Evolutionary conservation across 2,113 vertebrate species (phyloP), one percentile per base, ranked within the genome.

Genomic region (Engystomops pustulosus): DNA sequence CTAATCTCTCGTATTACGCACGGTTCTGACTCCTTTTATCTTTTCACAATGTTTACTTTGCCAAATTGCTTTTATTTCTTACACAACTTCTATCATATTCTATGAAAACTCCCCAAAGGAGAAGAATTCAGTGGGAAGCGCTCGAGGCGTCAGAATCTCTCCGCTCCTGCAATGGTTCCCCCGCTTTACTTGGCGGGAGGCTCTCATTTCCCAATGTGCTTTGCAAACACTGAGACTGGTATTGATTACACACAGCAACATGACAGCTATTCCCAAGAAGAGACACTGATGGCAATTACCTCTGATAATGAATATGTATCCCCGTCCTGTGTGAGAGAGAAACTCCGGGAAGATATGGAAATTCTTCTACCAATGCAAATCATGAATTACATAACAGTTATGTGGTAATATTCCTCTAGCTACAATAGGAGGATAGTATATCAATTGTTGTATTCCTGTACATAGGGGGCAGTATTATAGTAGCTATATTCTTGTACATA

Each of bases 261-360:
- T 84, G 82, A 84, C 82, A 84, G 82, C 60, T 84, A 69, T 77
- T 78, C 82, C 74, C 72, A 76, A 20, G 47, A 84, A 83, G 60
- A 78, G 9, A 20, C 20, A 62, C 74, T 67, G n/a, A 51, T 38
- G 74, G 47, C 74, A 84, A 69, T 78, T 84, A 77, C 45, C 47
- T 15, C 81, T 84, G 58, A 53, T 68, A 68, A 84, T 84, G 58
- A 84, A 84, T 78, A 84, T 51, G 70, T 68, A 84, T 84, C 60
- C 20, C 20, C 30, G 49, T 38, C 36, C 55, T 75, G 18, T 83
- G 55, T 4, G 12, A 55, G 23, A 23, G 53, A 55, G 30, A 67
- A 12, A 20, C 69, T 72, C 60, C 53, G 69, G 44, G 27, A 60
- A 60, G 23, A 27, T 25, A 60, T 23, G 23, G 11, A 60, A 27